Base-by-base conservation (phyloP, 2,797 vertebrate species). In the Mycteria americana region DNA sequence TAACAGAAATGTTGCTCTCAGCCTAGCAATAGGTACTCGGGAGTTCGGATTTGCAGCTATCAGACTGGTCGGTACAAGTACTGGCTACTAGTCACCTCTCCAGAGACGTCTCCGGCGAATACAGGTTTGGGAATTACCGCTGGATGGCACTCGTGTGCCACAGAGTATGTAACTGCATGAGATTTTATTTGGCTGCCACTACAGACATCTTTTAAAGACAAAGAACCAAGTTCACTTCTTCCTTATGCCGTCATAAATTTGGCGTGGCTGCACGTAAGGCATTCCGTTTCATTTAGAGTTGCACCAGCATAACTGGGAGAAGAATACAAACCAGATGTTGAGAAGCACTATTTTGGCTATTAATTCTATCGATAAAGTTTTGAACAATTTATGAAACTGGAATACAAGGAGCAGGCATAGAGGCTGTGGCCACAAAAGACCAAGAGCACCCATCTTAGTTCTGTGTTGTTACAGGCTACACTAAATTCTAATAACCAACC, bases 111-210 rank as follows among this genome's bases (percentile, higher is more conserved):
- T 69, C 53, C 10, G 12, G n/a, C 0, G 1, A 72, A 19, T 18
- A 30, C 33, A 63, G 46, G 11, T 63, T 86, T 77, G 75, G 74
- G 43, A 81, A 21, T 62, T 81, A 24, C 94, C 95, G 18, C 97
- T 94, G 95, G 96, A 89, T 94, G 97, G 96, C 95, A 96, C 74
- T 95, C 91, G 74, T 72, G 89, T 87, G 91, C 85, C 88, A 83
- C 30, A 24, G 82, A 96, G 94, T 8, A 18, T 31, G 46, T n/a
- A 30, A 35, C 25, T 17, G 37, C 7, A 1, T 17, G 53, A 4
- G 74, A 28, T 82, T 91, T 84, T 86, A 18, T 59, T 92, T 62
- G 94, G 72, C 78, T 91, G 84, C 25, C 75, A 78, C 75, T 68
- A 46, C 4, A 46, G 73, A 11, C 14, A 2, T 39, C 39, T 80